Percentiles rank a stretch among this genome's conserved stretches.
phyloP scores from a whole-genome alignment of 2,888 invertebrate genomes.

The Dryobota labecula region DNA sequence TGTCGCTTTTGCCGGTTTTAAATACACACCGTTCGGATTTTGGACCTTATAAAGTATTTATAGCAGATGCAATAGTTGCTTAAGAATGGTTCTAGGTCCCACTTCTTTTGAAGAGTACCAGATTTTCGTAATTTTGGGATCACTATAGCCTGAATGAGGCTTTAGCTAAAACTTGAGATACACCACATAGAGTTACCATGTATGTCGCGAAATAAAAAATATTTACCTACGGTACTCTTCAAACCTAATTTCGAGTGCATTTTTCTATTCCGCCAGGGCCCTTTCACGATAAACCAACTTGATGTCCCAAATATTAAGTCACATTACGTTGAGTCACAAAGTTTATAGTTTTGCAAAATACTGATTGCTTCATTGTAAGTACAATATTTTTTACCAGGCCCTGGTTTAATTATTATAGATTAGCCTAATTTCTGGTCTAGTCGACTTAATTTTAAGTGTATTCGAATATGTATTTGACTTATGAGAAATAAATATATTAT shows the following conservation, averaged over 20 bases:
- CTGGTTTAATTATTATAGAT: constrained; percentile 47
- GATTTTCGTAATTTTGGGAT: neutral
- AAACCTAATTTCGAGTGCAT: neutral
- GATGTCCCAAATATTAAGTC: constrained; percentile 15
- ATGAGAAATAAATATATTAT: constrained; percentile 22
- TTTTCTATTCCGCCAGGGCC: constrained; percentile 40
- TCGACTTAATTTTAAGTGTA: constrained; percentile 65
- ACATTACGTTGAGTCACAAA: constrained; percentile 9
- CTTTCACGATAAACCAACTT: neutral
- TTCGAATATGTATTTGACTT: constrained; percentile 35
- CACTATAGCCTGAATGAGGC: neutral
- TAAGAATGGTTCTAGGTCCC: constrained; percentile 20
- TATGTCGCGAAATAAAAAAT: neutral
- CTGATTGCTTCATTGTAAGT: constrained; percentile 29
- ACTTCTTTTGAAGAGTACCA: constrained; percentile 28
- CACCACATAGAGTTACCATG: constrained; percentile 2
- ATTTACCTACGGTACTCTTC: constrained; percentile 34
- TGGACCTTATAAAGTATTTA: constrained; percentile 21
- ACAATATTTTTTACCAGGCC: constrained; percentile 25
- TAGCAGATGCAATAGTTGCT: constrained; percentile 42
- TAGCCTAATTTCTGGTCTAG: constrained; percentile 72
- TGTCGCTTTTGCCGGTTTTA: constrained; percentile 5
- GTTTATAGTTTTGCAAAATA: constrained; percentile 10
- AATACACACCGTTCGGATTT: neutral
- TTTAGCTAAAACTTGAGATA: neutral